Evolutionary conservation across 1,140 invertebrate species (phyloP), one percentile per base, ranked within the genome.

Genomic region (Drosophila gunungcola): DNA sequence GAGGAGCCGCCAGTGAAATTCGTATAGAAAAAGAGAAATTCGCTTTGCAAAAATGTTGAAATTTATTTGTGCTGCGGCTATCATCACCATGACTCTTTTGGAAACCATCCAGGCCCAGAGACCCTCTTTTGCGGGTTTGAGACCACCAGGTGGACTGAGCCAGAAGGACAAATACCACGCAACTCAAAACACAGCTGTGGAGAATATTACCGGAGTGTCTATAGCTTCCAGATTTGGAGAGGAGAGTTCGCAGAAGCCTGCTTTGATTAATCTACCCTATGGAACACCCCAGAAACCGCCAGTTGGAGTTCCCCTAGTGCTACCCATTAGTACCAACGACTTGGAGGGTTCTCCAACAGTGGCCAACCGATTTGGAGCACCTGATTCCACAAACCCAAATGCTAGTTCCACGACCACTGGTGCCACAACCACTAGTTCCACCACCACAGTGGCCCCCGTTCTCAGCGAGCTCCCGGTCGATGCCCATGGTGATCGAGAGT

Each of bases 401-500:
- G 2, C 58, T 27, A 43, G 27, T 32, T 56, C 48, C 48, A 3
- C 55, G 2, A 25, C 25, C 21, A 32, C 2, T 5, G 38, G 45
- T n/a, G 32, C 56, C 4, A 4, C 56, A 13, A 27, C 32, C 9
- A 16, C 34, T 6, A 67, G 62, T 21, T 29, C 45, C 0, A 4
- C 41, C 7, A 41, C 25, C 4, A 27, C 41, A 32, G 60, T 29
- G 7, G 41, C n/a, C 9, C 4, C 54, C 4, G 36, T 25, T 38
- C 21, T 38, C n/a, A 21, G 25, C 10, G 62, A 52, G 25, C 41
- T 91, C 6, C 91, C 91, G 38, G 70, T 89, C 21, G 90, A 91
- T 72, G 93, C 93, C 9, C 80, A 92, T 9, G 93, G 93, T 3
- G 93, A 94, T 64, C 86, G 69, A 12, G 84, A 92, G 0, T 78